Base-by-base conservation (phyloP, 2,888 invertebrate species). In the Sepiola atlantica region DNA sequence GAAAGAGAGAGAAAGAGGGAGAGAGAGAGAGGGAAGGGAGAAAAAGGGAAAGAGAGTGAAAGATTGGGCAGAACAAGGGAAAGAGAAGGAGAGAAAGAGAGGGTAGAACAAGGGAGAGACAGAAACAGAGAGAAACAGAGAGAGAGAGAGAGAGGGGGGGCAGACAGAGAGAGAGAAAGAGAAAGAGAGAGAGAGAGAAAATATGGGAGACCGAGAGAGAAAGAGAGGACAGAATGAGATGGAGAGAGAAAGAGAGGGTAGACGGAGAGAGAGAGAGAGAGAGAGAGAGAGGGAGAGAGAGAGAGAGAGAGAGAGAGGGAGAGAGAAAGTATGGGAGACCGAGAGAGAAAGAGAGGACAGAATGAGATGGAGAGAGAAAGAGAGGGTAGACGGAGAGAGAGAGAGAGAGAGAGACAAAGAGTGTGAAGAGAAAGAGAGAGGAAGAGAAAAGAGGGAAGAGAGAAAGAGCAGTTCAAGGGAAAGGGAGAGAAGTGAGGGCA, bases 21-120 rank as follows among this genome's bases (percentile, higher is more conserved):
- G 77, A n/a, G 10, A 16, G 12, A 77, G n/a, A n/a, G n/a, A n/a
- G n/a, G 12, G 6, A 10, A 10, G n/a, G 8, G 12, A 77, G 77
- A n/a, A 12, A n/a, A 0, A 10, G 16, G 1, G n/a, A 12, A 16
- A n/a, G n/a, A n/a, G 77, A 77, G 77, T 2, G 16, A n/a, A 16
- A 77, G 77, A 14, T 2, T 10, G 16, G 18, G n/a, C 14, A n/a
- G 10, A 18, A 0, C 1, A 10, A 18, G 1, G 77, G 12, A n/a
- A n/a, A n/a, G 18, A 1, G 12, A 10, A 10, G n/a, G n/a, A n/a
- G n/a, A n/a, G 1, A n/a, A n/a, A 8, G n/a, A 18, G 18, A 4
- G 18, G n/a, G 0, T 12, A n/a, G 28, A 77, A 3, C 12, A 14
- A n/a, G 10, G 16, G 8, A n/a, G 0, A 18, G 0, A n/a, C 0